A percentile compares a stretch with the other conserved stretches of the same genome.
Evolutionary conservation across 1,140 invertebrate genomes (phyloP).

Genomic region (Drosophila persimilis): DNA sequence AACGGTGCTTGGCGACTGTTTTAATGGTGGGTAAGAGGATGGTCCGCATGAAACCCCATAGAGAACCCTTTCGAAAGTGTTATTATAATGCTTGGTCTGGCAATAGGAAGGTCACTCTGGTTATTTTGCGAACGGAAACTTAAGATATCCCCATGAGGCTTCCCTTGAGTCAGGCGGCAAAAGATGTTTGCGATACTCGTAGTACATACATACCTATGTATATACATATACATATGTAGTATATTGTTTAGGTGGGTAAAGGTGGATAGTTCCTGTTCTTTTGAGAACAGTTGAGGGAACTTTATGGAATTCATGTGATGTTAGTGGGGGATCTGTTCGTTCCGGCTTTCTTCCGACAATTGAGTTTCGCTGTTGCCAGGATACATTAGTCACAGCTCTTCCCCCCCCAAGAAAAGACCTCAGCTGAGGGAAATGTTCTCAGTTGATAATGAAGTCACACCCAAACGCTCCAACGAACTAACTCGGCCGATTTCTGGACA

Average conservation of each 20-base stretch:
- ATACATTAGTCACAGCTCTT: conserved; percentile 24
- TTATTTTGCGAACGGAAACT: conserved; percentile 35
- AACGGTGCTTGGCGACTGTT: conserved; percentile 31
- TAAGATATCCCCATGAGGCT: conserved; percentile 32
- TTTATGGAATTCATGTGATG: neutral
- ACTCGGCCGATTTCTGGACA: conserved; percentile 33
- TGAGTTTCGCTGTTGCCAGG: conserved; percentile 15
- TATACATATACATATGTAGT: too few relatives aligned
- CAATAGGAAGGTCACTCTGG: conserved; percentile 43
- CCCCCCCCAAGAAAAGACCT: conserved; percentile 23
- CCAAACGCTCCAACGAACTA: conserved; percentile 13
- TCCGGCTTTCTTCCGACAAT: too few relatives aligned
- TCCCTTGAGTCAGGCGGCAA: conserved; percentile 6
- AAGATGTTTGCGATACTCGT: neutral
- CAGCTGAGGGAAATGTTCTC: conserved; percentile 19
- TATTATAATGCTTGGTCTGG: conserved; percentile 52
- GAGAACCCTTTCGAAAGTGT: conserved; percentile 52
- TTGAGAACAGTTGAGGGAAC: too few relatives aligned
- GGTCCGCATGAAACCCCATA: conserved; percentile 40
- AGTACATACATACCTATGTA: neutral
- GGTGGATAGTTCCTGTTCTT: too few relatives aligned
- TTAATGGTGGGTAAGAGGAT: conserved; percentile 15
- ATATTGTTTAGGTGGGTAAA: too few relatives aligned
- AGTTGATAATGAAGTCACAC: conserved; percentile 42
- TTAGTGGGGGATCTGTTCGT: too few relatives aligned